phyloP scores from a whole-genome alignment of 2,113 vertebrate genomes.

The Siniperca chuatsi region DNA sequence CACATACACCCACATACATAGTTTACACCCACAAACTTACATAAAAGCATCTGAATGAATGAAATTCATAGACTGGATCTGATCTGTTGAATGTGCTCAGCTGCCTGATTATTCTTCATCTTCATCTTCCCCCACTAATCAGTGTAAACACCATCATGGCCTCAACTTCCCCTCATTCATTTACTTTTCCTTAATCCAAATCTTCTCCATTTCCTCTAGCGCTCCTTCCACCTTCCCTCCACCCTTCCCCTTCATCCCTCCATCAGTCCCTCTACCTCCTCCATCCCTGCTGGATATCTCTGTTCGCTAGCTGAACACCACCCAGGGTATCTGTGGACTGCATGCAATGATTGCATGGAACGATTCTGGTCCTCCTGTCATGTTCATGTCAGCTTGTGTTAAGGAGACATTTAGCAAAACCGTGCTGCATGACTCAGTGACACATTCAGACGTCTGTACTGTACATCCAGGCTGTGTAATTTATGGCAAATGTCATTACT shows the following conservation, averaged over 20 bases:
- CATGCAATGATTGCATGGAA: slow-evolving; percentile 56
- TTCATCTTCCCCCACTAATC: slow-evolving; percentile 39
- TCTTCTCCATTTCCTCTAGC: slow-evolving; percentile 65
- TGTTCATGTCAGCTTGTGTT: slow-evolving; percentile 9
- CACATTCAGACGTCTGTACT: not conserved
- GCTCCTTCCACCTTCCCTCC: slow-evolving; percentile 47
- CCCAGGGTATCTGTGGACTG: slow-evolving; percentile 65
- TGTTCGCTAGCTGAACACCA: slow-evolving; percentile 57
- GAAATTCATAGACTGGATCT: slow-evolving; percentile 1
- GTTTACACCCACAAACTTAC: not conserved
- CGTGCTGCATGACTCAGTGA: not conserved
- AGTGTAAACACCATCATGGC: not conserved
- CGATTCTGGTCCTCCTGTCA: not conserved
- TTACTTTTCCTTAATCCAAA: slow-evolving; percentile 43
- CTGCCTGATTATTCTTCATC: slow-evolving; percentile 4
- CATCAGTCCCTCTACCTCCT: slow-evolving; percentile 54
- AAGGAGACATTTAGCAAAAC: not conserved
- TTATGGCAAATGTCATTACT: not conserved
- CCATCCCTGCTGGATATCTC: slow-evolving; percentile 62
- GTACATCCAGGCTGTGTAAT: not conserved
- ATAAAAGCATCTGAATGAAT: not conserved
- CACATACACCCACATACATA: no score
- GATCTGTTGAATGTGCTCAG: not conserved
- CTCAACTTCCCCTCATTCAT: slow-evolving; percentile 18
- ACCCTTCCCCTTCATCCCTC: slow-evolving; percentile 53